Base-by-base conservation (phyloP, 2,113 vertebrate genomes). In the Malurus melanocephalus region DNA sequence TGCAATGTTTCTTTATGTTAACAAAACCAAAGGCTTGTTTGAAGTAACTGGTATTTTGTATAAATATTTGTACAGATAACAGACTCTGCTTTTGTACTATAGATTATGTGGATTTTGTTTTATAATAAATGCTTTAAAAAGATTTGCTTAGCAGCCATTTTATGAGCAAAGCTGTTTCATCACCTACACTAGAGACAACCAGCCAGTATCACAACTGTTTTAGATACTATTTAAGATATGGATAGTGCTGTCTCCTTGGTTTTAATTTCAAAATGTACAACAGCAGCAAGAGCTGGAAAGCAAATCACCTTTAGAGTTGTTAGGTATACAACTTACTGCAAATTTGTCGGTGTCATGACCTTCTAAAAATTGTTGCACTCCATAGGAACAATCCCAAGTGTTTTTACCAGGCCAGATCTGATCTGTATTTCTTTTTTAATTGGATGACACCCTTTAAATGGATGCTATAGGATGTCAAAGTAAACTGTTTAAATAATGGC, bases 121-220 rank as follows among this genome's bases (percentile, higher is more conserved):
- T 95, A 85, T 95, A 97, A 97, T 95, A 96, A 96, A 96, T 89
- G 85, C 49, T 90, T 93, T 40, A 16, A 33, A 92, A 93, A 88
- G 53, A 92, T 71, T 74, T 82, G 20, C 73, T 92, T 87, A 89
- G 71, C 80, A 92, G 57, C 43, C 55, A 26, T 85, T 92, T 81
- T 72, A 38, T 95, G 88, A 85, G 38, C 12, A 3, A 90, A 88
- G 65, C 57, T 84, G 38, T 91, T 92, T 74, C 27, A 42, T 76
- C 51, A 62, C 28, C 40, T 85, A 4, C 55, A 59, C 18, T 20
- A 82, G 64, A 68, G 40, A 38, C 35, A 73, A 69, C 21, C 38
- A 87, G 35, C 27, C 27, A 7, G 7, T 76, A 55, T 68, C 52
- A 61, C 30, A 40, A 30, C n/a, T 66, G 7, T 0, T 85, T 51